Percentiles rank a stretch among this genome's conserved stretches.
Evolutionary conservation across 2,113 vertebrate species (phyloP).

Genomic region (Noturus placidus): DNA sequence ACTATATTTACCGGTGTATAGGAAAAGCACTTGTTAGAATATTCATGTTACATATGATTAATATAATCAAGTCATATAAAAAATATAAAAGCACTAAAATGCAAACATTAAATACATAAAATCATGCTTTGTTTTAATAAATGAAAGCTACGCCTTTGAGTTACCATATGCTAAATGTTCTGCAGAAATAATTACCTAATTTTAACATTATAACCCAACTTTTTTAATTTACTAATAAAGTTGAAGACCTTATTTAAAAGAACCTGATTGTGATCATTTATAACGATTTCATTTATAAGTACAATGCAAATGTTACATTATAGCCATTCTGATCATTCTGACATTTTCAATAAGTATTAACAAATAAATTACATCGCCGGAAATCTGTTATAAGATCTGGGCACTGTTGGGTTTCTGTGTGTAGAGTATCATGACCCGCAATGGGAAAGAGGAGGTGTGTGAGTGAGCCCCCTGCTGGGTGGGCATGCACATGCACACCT

Average conservation of each 20-base stretch:
- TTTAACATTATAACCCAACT: background rate
- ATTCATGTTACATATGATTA: background rate
- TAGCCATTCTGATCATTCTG: background rate
- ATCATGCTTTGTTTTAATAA: background rate
- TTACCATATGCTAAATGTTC: background rate
- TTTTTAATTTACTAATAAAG: background rate
- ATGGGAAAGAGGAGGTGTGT: too few relatives aligned
- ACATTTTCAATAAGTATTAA: too few relatives aligned
- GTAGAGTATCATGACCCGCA: too few relatives aligned
- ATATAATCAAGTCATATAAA: background rate
- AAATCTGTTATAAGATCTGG: too few relatives aligned
- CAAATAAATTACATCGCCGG: too few relatives aligned
- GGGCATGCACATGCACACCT: too few relatives aligned
- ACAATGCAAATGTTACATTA: background rate
- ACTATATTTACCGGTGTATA: background rate
- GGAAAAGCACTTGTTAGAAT: background rate
- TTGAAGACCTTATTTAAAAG: background rate
- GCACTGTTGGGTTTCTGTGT: too few relatives aligned
- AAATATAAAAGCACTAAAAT: background rate
- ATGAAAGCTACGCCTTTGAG: background rate
- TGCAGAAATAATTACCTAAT: background rate
- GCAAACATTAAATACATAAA: background rate
- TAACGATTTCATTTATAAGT: background rate
- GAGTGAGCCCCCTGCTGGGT: too few relatives aligned
- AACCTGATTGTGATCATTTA: background rate